Conservation (phyloP, 1,140 invertebrate genomes). For the Zelostemma sp. region DNA sequence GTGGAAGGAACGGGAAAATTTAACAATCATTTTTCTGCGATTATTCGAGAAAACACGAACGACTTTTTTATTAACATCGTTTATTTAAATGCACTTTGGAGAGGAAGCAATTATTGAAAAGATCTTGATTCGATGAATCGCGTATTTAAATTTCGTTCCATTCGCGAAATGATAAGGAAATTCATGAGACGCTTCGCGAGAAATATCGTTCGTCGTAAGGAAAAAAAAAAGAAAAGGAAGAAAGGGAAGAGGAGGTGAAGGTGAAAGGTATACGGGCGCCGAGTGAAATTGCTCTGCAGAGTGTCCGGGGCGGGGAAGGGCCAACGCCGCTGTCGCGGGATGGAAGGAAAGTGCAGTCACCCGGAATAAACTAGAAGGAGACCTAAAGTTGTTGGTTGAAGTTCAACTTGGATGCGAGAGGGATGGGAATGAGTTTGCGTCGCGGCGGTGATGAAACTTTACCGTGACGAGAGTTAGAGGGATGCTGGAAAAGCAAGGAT, state of each 20-base stretch:
- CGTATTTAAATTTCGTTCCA: constrained; percentile 5
- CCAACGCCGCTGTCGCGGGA: constrained; percentile 55
- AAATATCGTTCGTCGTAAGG: constrained; percentile 38
- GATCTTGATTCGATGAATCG: neutral
- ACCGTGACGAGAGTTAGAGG: constrained; percentile 63
- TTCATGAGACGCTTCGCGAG: constrained; percentile 23
- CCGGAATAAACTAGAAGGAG: constrained; percentile 70
- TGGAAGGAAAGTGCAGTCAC: constrained; percentile 69
- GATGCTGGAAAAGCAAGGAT: constrained; percentile 39
- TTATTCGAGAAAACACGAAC: too few species aligned
- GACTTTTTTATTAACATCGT: too few species aligned
- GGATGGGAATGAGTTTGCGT: constrained; percentile 68
- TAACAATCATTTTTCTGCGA: too few species aligned
- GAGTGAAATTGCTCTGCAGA: constrained; percentile 57
- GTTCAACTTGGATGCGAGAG: constrained; percentile 54
- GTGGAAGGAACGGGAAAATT: too few species aligned
- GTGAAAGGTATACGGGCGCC: constrained; percentile 43
- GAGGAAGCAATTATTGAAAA: constrained; percentile 9
- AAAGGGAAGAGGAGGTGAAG: constrained; percentile 33
- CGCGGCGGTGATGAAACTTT: constrained; percentile 69
- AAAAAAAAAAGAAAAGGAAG: constrained; percentile 40
- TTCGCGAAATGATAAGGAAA: constrained; percentile 17
- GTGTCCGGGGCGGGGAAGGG: constrained; percentile 47
- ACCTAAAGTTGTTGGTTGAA: constrained; percentile 69
- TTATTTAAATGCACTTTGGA: too few species aligned